phyloP scores from a whole-genome alignment of 2,888 invertebrate genomes.

The Rhamnusium bicolor region DNA sequence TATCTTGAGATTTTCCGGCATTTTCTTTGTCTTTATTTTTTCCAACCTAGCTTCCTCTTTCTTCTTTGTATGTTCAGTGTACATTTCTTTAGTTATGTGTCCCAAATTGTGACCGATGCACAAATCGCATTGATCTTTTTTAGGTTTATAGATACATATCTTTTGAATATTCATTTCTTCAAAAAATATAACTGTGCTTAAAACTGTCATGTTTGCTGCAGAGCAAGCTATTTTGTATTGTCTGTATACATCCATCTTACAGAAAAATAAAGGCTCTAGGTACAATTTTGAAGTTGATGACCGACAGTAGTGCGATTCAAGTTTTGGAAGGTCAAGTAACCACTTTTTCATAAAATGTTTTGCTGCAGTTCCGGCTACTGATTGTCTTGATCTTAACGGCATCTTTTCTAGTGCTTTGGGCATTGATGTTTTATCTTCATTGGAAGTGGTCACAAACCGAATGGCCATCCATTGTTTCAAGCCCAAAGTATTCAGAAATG shows the following conservation, averaged over 20 bases:
- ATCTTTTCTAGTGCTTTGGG: conserved; percentile 5
- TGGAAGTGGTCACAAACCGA: background rate
- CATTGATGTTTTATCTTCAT: conserved; percentile 5
- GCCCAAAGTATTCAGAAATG: conserved; percentile 4
- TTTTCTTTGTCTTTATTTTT: conserved; percentile 1
- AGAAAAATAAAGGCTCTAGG: conserved; percentile 12
- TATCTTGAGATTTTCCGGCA: conserved; percentile 7
- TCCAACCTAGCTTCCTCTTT: conserved; percentile 1
- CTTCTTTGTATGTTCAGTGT: conserved; percentile 1
- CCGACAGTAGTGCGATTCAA: background rate
- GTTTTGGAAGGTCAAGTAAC: background rate
- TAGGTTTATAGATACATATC: conserved; percentile 9
- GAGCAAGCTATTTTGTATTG: conserved; percentile 9
- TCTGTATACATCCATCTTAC: conserved; percentile 7
- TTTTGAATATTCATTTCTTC: conserved; percentile 1
- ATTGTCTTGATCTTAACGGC: conserved; percentile 5
- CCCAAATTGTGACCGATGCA: conserved; percentile 4
- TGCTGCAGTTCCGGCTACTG: background rate
- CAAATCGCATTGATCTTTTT: conserved; percentile 9
- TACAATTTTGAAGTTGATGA: conserved; percentile 8
- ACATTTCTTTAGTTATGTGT: conserved; percentile 11
- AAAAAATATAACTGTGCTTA: conserved; percentile 11
- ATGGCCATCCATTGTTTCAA: conserved; percentile 3
- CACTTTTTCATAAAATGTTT: conserved; percentile 6
- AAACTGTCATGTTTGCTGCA: background rate